Conservation (phyloP, 2,797 vertebrate species). For the Neosilurus hyrtlii region DNA sequence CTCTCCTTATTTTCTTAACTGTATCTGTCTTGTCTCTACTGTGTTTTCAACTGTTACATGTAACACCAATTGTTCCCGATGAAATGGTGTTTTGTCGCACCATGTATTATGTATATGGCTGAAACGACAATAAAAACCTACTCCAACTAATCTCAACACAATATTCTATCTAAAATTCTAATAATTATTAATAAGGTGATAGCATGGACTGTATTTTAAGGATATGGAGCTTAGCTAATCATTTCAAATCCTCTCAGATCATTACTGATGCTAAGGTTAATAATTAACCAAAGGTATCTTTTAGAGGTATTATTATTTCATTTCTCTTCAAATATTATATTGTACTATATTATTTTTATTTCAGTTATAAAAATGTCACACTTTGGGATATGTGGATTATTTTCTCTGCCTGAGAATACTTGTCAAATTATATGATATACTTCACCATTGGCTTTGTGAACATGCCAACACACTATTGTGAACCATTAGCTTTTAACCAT, state of each 20-base stretch:
- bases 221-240: background rate
- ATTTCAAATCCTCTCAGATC: background rate
- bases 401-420: background rate
- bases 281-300: background rate
- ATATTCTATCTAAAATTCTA: too few relatives aligned
- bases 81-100: too few relatives aligned
- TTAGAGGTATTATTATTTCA: background rate
- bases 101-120: too few relatives aligned
- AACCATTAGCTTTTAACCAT: background rate
- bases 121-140: too few relatives aligned
- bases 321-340: background rate
- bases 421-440: background rate
- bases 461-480: background rate
- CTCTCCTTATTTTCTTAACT: too few relatives aligned
- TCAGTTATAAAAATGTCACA: too few relatives aligned
- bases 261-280: background rate
- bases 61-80: too few relatives aligned
- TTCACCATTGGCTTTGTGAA: background rate
- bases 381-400: background rate
- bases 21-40: too few relatives aligned
- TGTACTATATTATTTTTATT: background rate
- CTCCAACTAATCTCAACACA: too few relatives aligned
- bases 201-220: background rate
- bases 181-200: background rate
- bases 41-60: too few relatives aligned